Percentiles rank a stretch among this genome's conserved stretches.
Evolutionary conservation across 2,888 invertebrate genomes (phyloP).

Genomic region (Oscheius sp.): DNA sequence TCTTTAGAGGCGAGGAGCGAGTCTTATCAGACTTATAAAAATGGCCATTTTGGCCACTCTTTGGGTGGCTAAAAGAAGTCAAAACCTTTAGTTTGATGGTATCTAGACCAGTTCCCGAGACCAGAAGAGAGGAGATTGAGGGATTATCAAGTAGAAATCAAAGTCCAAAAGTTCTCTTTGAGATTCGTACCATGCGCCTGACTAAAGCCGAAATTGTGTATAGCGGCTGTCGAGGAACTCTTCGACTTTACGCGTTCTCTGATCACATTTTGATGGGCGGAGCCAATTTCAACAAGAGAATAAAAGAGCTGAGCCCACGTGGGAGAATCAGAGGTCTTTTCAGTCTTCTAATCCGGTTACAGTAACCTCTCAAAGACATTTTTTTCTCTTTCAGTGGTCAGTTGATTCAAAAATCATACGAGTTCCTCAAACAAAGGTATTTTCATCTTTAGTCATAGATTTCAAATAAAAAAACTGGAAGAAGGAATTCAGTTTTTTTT

Average conservation of each 20-base stretch:
- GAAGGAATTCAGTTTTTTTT: too few relatives aligned
- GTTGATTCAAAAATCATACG: background rate
- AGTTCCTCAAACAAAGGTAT: too few relatives aligned
- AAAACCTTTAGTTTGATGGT: background rate
- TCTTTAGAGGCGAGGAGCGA: background rate
- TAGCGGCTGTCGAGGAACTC: background rate
- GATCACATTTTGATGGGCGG: constrained; percentile 1
- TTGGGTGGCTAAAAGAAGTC: background rate
- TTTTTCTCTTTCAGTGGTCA: background rate
- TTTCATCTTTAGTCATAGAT: too few relatives aligned
- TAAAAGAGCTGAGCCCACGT: background rate
- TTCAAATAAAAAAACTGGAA: too few relatives aligned
- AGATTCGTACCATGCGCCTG: background rate
- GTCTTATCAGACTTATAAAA: constrained; percentile 1
- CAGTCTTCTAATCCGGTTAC: background rate
- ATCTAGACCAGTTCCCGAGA: background rate
- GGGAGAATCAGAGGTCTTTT: background rate
- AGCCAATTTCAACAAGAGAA: background rate
- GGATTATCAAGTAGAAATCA: background rate
- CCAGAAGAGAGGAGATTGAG: background rate
- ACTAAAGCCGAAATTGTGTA: background rate
- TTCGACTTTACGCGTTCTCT: constrained; percentile 3
- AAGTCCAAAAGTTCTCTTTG: background rate
- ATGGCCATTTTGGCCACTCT: background rate
- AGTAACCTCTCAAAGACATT: background rate